These are phyloP conservation scores for Heliconius hewitsoni DNA, from an alignment of 1,140 invertebrate genomes.

Conservation along the genomic window DNA sequence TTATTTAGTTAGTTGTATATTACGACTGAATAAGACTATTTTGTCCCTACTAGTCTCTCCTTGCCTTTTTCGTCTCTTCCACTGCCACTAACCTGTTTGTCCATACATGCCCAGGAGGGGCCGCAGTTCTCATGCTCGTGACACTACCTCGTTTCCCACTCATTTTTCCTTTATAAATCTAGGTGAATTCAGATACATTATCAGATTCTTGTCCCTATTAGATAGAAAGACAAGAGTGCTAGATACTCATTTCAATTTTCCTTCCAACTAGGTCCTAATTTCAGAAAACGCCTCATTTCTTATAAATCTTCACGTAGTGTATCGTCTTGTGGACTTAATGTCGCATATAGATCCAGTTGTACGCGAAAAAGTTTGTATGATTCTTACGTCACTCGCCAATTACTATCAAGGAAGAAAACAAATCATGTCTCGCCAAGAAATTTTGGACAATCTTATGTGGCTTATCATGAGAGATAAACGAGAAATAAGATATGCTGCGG, in stretches of 20 bases:
- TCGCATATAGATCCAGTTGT: slow-evolving; percentile 54
- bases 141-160: too few species aligned
- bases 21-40: too few species aligned
- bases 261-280: slow-evolving; percentile 62
- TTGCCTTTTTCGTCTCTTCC: too few species aligned
- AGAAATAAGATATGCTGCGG: slow-evolving; percentile 68
- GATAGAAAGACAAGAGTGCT: too few species aligned
- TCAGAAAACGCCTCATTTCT: slow-evolving; percentile 70
- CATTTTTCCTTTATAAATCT: too few species aligned
- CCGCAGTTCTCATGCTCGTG: too few species aligned
- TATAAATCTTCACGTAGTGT: slow-evolving; percentile 59
- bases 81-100: too few species aligned
- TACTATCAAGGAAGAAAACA: slow-evolving; percentile 63
- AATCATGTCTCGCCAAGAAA: slow-evolving; percentile 51
- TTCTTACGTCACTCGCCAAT: slow-evolving; percentile 55
- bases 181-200: too few species aligned
- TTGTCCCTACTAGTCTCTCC: too few species aligned
- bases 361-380: slow-evolving; percentile 65
- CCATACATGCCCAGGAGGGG: too few species aligned
- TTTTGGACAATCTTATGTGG: slow-evolving; percentile 60
- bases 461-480: slow-evolving; percentile 61
- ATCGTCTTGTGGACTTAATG: slow-evolving; percentile 65
- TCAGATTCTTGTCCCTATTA: too few species aligned
- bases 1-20: too few species aligned
- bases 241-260: neutral